Conservation (phyloP, 2,113 vertebrate species). For the Globicephala melas region DNA sequence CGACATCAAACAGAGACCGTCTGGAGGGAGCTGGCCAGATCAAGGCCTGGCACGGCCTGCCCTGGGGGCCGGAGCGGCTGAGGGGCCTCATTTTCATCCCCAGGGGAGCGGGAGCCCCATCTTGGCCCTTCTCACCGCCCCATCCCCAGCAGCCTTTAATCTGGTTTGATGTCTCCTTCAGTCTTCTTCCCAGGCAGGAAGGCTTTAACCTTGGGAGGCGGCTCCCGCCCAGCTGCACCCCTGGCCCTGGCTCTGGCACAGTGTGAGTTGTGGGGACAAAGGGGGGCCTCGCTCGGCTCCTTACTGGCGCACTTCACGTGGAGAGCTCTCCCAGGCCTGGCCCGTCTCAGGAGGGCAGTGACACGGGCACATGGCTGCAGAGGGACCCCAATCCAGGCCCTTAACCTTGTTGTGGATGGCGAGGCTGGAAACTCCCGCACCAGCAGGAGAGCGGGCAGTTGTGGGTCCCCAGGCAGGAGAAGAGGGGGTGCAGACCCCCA, state of each 20-base stretch:
- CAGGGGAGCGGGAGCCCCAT: neutral
- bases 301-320: neutral
- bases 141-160: conserved; percentile 81
- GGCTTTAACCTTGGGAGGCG: conserved; percentile 55
- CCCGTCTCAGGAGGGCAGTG: neutral
- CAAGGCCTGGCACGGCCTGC: conserved; percentile 45
- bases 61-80: neutral
- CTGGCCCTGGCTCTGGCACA: neutral
- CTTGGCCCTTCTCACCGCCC: neutral
- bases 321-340: neutral
- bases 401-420: neutral
- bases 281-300: neutral
- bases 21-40: conserved; percentile 46
- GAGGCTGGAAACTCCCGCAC: neutral
- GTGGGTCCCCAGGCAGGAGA: neutral
- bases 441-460: accelerated
- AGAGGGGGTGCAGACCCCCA: neutral
- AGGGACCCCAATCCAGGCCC: neutral
- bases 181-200: conserved; percentile 76
- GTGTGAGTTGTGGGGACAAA: neutral
- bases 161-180: conserved; percentile 85
- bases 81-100: conserved; percentile 66
- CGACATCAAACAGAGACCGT: conserved; percentile 56
- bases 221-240: neutral
- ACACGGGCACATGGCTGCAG: neutral